Conservation (phyloP, 2,888 invertebrate genomes). For the Drosophila subsilvestris region DNA sequence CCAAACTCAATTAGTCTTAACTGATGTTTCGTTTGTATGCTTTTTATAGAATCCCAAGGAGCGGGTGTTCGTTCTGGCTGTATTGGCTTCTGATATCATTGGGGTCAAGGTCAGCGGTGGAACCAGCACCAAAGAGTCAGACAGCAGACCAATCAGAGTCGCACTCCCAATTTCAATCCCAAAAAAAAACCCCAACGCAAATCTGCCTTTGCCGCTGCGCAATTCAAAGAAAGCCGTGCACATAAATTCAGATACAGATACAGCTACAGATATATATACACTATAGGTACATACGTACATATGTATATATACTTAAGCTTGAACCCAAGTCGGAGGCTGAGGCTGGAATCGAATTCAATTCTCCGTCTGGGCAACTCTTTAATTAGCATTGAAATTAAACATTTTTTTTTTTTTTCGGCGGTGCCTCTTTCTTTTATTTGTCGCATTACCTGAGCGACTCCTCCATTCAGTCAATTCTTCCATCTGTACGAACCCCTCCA, state of each 20-base stretch:
- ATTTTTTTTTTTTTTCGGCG: conserved; percentile 26
- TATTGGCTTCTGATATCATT: conserved; percentile 59
- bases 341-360: conserved; percentile 44
- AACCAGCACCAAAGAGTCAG: conserved; percentile 28
- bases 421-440: conserved; percentile 37
- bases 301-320: conserved; percentile 1
- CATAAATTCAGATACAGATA: conserved; percentile 53
- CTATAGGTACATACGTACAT: neutral
- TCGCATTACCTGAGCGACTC: conserved; percentile 59
- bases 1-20: conserved; percentile 75
- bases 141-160: conserved; percentile 37
- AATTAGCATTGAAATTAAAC: conserved; percentile 71
- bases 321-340: conserved; percentile 8
- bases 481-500: neutral
- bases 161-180: conserved; percentile 27
- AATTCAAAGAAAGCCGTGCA: conserved; percentile 74
- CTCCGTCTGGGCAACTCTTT: conserved; percentile 50
- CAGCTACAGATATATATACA: conserved; percentile 14
- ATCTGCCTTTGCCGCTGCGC: conserved; percentile 51
- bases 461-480: conserved; percentile 18
- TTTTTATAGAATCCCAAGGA: conserved; percentile 45
- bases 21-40: conserved; percentile 53
- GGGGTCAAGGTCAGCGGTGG: conserved; percentile 64
- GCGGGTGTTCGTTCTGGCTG: conserved; percentile 34
- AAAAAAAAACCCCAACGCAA: neutral